Percentiles rank a stretch among this genome's conserved stretches.
Conservation (phyloP, 1,140 invertebrate genomes). For the Chlorops oryzae region DNA sequence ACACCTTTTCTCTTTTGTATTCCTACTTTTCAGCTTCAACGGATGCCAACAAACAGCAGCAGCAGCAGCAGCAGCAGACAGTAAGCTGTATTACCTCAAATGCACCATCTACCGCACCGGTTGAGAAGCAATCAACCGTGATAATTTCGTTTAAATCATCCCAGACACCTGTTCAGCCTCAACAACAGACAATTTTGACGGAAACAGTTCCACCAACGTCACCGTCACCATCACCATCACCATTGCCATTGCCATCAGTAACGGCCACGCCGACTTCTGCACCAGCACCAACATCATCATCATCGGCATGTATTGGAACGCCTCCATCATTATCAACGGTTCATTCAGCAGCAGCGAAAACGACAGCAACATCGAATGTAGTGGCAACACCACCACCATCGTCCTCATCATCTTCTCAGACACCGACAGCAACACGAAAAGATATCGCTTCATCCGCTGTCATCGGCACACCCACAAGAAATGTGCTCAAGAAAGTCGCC, state of each 20-base stretch:
- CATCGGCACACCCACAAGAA: constrained; percentile 53
- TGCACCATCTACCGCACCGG: constrained; percentile 24
- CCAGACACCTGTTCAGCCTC: constrained; percentile 46
- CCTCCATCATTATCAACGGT: constrained; percentile 18
- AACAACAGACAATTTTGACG: too few species aligned
- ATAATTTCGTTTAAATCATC: constrained; percentile 49
- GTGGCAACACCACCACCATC: constrained; percentile 1
- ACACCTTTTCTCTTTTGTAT: constrained; percentile 7
- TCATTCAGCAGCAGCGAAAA: constrained; percentile 14
- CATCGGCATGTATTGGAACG: constrained; percentile 20
- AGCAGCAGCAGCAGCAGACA: constrained; percentile 9
- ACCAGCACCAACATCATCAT: not conserved
- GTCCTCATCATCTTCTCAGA: constrained; percentile 3
- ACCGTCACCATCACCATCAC: constrained; percentile 17
- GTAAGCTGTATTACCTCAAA: too few species aligned
- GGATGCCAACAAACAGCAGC: constrained; percentile 7
- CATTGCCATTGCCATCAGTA: constrained; percentile 13
- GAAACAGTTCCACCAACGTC: constrained; percentile 4
- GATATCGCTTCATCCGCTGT: constrained; percentile 28
- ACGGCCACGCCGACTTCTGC: constrained; percentile 19
- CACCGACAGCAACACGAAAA: constrained; percentile 4
- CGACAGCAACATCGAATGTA: constrained; percentile 15
- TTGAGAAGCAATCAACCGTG: constrained; percentile 48
- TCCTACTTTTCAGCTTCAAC: constrained; percentile 12
- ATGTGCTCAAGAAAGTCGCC: constrained; percentile 74